A percentile compares a stretch with the other conserved stretches of the same genome.
Evolutionary conservation across 2,113 vertebrate genomes (phyloP).

Genomic region (Benitochromis conjunctus): DNA sequence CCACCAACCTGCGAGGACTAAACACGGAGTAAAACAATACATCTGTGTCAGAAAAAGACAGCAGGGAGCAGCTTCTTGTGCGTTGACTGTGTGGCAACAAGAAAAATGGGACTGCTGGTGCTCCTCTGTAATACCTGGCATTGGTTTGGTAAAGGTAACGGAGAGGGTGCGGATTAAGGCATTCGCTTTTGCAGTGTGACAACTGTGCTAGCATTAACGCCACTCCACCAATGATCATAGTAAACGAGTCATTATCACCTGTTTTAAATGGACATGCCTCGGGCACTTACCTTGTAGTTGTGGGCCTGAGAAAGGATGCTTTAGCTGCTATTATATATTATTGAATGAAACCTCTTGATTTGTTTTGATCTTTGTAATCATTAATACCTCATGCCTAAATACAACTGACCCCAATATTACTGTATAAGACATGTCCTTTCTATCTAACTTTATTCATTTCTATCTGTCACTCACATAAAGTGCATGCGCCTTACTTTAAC

Average conservation of each 20-base stretch:
- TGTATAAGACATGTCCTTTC: background rate
- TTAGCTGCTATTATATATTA: background rate
- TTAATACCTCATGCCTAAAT: background rate
- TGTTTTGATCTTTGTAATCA: background rate
- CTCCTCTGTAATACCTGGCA: background rate
- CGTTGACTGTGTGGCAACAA: slow-evolving; percentile 3
- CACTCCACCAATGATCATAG: background rate
- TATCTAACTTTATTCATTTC: background rate
- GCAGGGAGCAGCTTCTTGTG: slow-evolving; percentile 2
- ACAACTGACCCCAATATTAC: background rate
- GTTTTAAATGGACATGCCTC: background rate
- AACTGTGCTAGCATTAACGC: background rate
- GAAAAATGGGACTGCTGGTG: slow-evolving; percentile 10
- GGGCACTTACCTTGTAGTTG: background rate
- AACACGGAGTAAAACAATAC: slow-evolving; percentile 14
- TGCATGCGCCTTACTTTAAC: background rate
- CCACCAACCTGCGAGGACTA: background rate
- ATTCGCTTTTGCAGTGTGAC: background rate
- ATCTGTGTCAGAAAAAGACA: slow-evolving; percentile 46
- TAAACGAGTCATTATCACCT: slow-evolving; percentile 2
- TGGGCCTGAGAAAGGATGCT: background rate
- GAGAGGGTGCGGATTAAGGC: slow-evolving; percentile 4
- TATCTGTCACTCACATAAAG: background rate
- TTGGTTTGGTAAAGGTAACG: background rate
- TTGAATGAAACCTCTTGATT: background rate